Evolutionary conservation across 2,113 vertebrate species (phyloP).

Genomic region (Hystrix cristata): DNA sequence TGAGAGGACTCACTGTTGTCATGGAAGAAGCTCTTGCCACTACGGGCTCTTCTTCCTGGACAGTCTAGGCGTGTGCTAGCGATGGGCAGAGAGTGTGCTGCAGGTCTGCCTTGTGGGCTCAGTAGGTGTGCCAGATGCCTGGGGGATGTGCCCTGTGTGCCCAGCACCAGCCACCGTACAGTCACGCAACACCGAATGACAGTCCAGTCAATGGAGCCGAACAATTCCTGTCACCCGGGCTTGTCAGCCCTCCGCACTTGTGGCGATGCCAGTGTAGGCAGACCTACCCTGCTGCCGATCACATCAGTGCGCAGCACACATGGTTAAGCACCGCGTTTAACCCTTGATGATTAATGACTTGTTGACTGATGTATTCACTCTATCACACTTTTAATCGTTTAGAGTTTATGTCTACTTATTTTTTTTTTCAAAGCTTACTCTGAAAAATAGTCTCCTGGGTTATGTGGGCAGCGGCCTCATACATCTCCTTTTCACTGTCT

Average conservation of each 20-base stretch:
- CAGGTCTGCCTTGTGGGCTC: not conserved
- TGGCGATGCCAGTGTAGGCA: not conserved
- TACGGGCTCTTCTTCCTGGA: not conserved
- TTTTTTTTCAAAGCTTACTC: not conserved
- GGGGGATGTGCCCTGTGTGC: accelerated
- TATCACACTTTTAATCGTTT: not conserved
- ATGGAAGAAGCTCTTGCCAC: not conserved
- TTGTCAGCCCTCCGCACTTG: accelerated
- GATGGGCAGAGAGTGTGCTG: not conserved
- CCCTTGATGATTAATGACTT: not conserved
- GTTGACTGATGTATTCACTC: not conserved
- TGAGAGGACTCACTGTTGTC: not conserved
- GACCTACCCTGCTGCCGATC: not conserved
- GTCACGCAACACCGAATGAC: not conserved
- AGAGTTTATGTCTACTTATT: no score
- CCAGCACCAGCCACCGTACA: not conserved
- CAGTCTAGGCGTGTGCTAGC: not conserved
- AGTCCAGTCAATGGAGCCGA: not conserved
- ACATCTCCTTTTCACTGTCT: not conserved
- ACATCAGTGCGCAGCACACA: no score
- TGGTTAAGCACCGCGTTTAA: not conserved
- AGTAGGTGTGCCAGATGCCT: not conserved
- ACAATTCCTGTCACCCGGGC: no score
- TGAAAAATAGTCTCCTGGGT: not conserved
- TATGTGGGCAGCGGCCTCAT: no score